Base-by-base conservation (phyloP, 2,113 vertebrate species). In the Oryzias javanicus region DNA sequence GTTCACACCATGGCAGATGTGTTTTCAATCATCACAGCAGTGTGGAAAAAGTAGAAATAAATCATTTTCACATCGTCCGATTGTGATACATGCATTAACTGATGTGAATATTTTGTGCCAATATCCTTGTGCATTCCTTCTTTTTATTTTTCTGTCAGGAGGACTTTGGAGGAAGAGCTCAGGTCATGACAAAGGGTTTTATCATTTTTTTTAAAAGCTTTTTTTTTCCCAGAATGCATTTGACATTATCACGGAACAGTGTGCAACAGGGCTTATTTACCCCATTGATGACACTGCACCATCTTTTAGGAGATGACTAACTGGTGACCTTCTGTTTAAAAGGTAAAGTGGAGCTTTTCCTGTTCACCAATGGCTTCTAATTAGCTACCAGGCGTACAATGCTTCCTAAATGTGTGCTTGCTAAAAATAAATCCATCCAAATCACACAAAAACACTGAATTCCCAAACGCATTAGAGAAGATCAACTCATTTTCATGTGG, bases 401-500 rank as follows among this genome's bases (percentile, higher is more conserved):
- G 44, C 75, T 76, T 64, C 57, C 60, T 42, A 53, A 73, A 76
- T 47, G 52, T 54, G 54, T 60, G 57, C 61, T 70, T 35, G 49
- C 48, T 56, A 42, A 60, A 64, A 74, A 66, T 3, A 15, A 73
- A 61, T 55, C 47, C n/a, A 59, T 76, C 72, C 14, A 22, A 48
- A 60, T 74, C 70, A 27, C 65, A 70, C 74, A 65, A 77, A n/a
- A 76, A 62, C 48, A 0, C 59, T 51, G 50, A 51, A 49, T 56
- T 57, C 46, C 20, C 71, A 63, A 79, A 81, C 55, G 67, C 16
- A 8, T 58, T 24, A 22, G 67, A 58, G 50, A 0, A 35, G 80
- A 83, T 80, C 59, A 44, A 65, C 64, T 82, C 58, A 81, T 83
- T 82, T 74, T 77, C 65, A 82, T 80, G 71, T 67, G 40, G 20